Conservation (phyloP, 2,888 invertebrate species). For the Flexamia atlantica region DNA sequence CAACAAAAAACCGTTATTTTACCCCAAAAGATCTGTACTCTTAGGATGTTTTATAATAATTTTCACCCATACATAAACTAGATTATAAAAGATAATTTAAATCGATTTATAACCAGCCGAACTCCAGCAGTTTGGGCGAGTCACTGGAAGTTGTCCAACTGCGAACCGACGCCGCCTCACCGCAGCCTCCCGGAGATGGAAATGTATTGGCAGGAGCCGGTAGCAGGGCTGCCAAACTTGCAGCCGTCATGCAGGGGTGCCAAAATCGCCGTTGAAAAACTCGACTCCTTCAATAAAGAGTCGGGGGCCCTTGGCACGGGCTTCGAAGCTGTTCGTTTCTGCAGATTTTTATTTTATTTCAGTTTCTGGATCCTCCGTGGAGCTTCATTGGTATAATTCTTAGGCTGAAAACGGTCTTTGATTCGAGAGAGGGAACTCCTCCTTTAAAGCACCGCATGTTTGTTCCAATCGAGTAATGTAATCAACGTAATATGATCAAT, state of each 20-base stretch:
- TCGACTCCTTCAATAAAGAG: conserved; percentile 5
- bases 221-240: conserved; percentile 33
- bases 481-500: too few relatives aligned
- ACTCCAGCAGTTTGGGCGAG: background rate
- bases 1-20: too few relatives aligned
- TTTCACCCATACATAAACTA: too few relatives aligned
- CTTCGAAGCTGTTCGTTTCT: background rate
- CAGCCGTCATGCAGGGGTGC: conserved; percentile 12
- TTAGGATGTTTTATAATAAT: too few relatives aligned
- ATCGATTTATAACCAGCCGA: too few relatives aligned
- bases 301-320: background rate
- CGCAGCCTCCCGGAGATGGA: conserved; percentile 21
- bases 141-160: background rate
- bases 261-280: conserved; percentile 19
- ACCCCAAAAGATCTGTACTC: too few relatives aligned
- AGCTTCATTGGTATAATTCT: too few relatives aligned
- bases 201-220: conserved; percentile 31
- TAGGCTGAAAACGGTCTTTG: too few relatives aligned
- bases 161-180: background rate
- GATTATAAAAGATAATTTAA: too few relatives aligned
- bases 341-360: background rate
- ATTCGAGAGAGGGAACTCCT: too few relatives aligned
- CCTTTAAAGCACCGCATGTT: too few relatives aligned
- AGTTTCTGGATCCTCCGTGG: background rate
- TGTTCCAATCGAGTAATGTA: too few relatives aligned